Evolutionary conservation across 2,113 vertebrate species (phyloP), one percentile per base, ranked within the genome.

Genomic region (Fulica atra): DNA sequence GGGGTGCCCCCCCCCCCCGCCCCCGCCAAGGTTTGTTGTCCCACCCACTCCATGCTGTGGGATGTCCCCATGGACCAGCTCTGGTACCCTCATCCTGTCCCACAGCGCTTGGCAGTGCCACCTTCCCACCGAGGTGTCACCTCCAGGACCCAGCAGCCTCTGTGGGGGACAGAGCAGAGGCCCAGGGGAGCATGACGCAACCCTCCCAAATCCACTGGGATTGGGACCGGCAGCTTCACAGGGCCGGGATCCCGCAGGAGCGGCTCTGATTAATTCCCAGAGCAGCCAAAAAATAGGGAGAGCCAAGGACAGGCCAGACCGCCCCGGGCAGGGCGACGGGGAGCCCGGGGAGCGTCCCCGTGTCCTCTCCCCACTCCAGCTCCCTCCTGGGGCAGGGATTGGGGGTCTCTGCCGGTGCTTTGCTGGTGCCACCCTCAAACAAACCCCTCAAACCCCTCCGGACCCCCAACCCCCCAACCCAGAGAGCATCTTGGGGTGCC

Each of bases 261-360:
- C 81, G 92, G 92, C 90, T 93, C 92, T 92, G 92, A 96, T 94
- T 96, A 96, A 85, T 94, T 81, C 50, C 23, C 83, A 23, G 92
- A 82, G 90, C 90, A 92, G 95, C 87, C 69, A 65, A 35, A 94
- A 94, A 94, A 94, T 81, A 93, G 81, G 42, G 92, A 84, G 82
- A 88, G 77, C 28, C 2, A 46, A 1, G 77, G 20, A 29, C 60
- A 86, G 86, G 51, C 0, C 5, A 60, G 36, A 48, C 46, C 44
- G 71, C 48, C 81, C 15, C 13, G 66, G 82, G 72, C 51, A 56
- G 33, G 51, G 74, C 59, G 73, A 71, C 2, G 3, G 44, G 44
- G 44, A 46, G 44, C 17, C 44, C 44, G 17, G 44, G 44, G 17
- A 46, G 44, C 17, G 7, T 19, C 44, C 9, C 44, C 44, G 7